phyloP scores from a whole-genome alignment of 2,797 vertebrate species.

The Pogoniulus pusillus region DNA sequence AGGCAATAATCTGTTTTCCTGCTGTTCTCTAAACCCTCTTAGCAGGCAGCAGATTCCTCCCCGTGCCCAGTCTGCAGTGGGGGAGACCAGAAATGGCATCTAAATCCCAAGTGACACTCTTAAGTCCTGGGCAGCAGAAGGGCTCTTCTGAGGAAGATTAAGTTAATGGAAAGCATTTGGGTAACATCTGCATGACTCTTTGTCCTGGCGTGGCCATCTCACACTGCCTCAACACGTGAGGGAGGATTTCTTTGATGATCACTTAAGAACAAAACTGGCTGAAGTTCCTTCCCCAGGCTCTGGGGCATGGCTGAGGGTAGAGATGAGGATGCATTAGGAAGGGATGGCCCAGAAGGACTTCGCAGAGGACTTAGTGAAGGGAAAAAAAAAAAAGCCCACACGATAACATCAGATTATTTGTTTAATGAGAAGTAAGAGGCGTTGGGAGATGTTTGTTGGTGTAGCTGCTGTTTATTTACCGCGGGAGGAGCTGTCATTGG shows the following conservation, averaged over 20 bases:
- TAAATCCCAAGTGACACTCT: conserved; percentile 73
- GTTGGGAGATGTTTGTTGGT: conserved; percentile 25
- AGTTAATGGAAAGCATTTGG: conserved; percentile 74
- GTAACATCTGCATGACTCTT: conserved; percentile 74
- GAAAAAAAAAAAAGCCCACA: conserved; percentile 2
- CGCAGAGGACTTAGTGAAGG: neutral
- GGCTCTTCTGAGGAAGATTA: conserved; percentile 77
- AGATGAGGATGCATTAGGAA: neutral
- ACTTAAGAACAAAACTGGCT: conserved; percentile 70
- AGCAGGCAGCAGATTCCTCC: conserved; percentile 68
- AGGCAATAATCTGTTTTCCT: conserved; percentile 63
- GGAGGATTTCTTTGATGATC: conserved; percentile 74
- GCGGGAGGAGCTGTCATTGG: conserved; percentile 5
- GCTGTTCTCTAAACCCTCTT: conserved; percentile 66
- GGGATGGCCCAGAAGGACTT: neutral
- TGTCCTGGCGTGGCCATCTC: conserved; percentile 67
- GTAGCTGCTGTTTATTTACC: conserved; percentile 51
- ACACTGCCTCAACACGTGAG: conserved; percentile 71
- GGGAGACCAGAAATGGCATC: conserved; percentile 73
- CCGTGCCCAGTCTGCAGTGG: conserved; percentile 69
- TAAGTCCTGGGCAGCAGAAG: conserved; percentile 74
- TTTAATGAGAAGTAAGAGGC: conserved; percentile 46
- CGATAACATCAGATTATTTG: conserved; percentile 10
- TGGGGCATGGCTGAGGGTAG: neutral
- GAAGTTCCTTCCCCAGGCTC: conserved; percentile 42